These are phyloP conservation scores for Eleutherodactylus coqui DNA, from an alignment of 2,797 vertebrate genomes.

Conservation along the genomic window DNA sequence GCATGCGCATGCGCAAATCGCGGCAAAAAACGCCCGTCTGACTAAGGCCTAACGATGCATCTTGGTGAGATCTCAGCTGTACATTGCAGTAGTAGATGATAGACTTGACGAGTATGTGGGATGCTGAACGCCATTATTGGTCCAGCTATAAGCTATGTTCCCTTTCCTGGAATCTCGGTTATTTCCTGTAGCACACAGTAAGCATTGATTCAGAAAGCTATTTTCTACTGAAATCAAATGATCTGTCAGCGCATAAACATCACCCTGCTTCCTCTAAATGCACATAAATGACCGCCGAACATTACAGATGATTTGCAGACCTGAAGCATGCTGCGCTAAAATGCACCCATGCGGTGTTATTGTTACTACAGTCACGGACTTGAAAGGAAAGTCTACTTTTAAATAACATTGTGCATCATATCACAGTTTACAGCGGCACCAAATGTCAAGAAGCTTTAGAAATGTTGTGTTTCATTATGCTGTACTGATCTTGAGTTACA, in stretches of 20 bases:
- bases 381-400: background rate
- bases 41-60: too few relatives aligned
- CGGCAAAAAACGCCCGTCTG: too few relatives aligned
- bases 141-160: background rate
- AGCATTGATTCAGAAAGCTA: background rate
- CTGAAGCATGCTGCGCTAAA: background rate
- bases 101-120: too few relatives aligned
- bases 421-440: background rate
- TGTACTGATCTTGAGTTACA: too few relatives aligned
- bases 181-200: background rate
- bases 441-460: background rate
- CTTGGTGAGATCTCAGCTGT: too few relatives aligned
- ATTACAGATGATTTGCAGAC: background rate
- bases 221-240: background rate
- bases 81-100: too few relatives aligned
- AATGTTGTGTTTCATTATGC: background rate
- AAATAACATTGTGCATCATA: background rate
- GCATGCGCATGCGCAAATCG: too few relatives aligned
- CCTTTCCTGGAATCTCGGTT: background rate
- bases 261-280: background rate
- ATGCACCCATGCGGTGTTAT: background rate
- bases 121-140: background rate
- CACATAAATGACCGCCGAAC: background rate
- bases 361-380: background rate
- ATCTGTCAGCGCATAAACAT: background rate